Base-by-base conservation (phyloP, 35 echinoderm and acorn worm genomes). In the Nesometra sesokonis region DNA sequence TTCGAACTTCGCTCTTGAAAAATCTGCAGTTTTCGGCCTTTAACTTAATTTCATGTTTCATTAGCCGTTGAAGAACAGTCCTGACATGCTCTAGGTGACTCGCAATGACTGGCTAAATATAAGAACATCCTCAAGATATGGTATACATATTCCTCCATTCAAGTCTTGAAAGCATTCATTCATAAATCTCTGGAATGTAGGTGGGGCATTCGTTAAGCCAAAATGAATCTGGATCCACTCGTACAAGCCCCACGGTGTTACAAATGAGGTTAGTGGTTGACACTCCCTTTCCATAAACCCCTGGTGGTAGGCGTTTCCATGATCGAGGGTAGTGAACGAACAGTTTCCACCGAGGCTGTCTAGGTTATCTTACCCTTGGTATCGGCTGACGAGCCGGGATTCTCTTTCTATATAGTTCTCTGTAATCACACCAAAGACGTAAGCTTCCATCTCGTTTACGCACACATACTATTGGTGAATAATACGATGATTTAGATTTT, bases 381-480 rank as follows among this genome's bases (percentile, higher is more conserved):
- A 93, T 93, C 0, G 91, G 91, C 33, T 93, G 87, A 32, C 91
- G 57, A 39, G 89, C 91, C 0, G 85, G 78, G 31, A 91, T 88
- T 0, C 76, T 93, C n/a, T 89, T 93, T 11, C 21, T 13, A 35
- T 93, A 85, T 5, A 93, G 84, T 86, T 93, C 30, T 35, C 91
- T 23, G 36, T 85, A 93, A 76, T 93, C 87, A 13, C 87, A 77
- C 35, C 91, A 93, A 15, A 93, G 36, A 35, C 83, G 35, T 27
- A 93, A 29, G 0, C 37, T 67, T 0, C 91, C 91, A 80, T 89
- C 86, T 57, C 89, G 89, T 76, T 93, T 93, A 30, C 91, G 29
- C 11, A 89, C 91, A 76, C 91, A 89, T 7, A 93, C 91, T 13
- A 89, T 77, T n/a, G 91, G 91, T 17, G 91, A 85, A 36, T 81